Percentiles rank a stretch among this genome's conserved stretches.
Conservation (phyloP, 2,797 vertebrate species). For the Poecilia gillii region DNA sequence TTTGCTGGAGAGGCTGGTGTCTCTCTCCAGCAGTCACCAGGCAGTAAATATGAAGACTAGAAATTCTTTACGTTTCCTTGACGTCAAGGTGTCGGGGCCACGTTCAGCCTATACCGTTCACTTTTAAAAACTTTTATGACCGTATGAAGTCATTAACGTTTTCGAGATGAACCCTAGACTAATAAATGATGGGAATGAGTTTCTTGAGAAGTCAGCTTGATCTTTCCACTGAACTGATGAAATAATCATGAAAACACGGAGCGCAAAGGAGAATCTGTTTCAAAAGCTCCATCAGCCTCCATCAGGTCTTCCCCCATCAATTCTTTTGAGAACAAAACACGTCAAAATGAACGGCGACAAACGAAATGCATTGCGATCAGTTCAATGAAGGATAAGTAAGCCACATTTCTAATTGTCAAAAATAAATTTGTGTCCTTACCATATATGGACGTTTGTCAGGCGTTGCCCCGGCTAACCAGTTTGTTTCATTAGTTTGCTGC, state of each 20-base stretch:
- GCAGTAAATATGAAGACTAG: neutral
- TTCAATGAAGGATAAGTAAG: neutral
- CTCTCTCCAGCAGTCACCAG: too few species aligned
- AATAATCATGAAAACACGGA: neutral
- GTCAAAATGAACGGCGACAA: neutral
- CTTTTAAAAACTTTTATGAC: neutral
- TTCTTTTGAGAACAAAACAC: neutral
- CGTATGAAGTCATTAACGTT: neutral
- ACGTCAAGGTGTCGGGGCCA: neutral
- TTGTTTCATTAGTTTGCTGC: neutral
- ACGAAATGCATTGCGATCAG: neutral
- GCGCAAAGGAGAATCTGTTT: neutral
- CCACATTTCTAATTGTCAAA: neutral
- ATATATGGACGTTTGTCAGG: neutral
- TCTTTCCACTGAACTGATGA: neutral
- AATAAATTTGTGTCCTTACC: neutral
- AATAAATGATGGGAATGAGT: neutral
- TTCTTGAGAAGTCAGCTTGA: neutral
- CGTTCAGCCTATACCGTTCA: neutral
- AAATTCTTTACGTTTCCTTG: neutral
- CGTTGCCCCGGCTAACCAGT: neutral
- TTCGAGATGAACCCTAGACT: neutral
- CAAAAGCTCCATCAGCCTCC: neutral
- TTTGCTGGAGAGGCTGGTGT: too few species aligned
- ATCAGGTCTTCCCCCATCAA: neutral